Percentiles rank a stretch among this genome's conserved stretches.
Evolutionary conservation across 2,113 vertebrate species (phyloP).

Genomic region (Sceloporus tristichus): DNA sequence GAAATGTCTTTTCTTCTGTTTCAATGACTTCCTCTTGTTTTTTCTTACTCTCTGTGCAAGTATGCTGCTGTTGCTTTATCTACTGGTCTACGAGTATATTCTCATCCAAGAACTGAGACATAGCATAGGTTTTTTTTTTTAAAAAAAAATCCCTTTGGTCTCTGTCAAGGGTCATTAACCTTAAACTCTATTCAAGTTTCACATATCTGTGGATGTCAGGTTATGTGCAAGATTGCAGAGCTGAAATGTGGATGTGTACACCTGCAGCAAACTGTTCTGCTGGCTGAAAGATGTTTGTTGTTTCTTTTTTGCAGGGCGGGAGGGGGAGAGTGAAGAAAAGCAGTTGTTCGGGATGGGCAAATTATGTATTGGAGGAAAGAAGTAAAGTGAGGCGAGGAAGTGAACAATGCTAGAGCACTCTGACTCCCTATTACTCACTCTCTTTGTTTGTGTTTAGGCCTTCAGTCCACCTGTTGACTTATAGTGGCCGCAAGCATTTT

Average conservation of each 20-base stretch:
- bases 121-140: background rate
- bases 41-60: background rate
- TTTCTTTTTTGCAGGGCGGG: background rate
- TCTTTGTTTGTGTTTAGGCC: too few relatives aligned
- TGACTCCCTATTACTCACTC: background rate
- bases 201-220: background rate
- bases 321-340: background rate
- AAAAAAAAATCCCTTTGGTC: background rate
- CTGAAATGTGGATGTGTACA: background rate
- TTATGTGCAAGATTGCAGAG: background rate
- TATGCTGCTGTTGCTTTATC: background rate
- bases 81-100: background rate
- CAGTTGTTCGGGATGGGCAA: background rate
- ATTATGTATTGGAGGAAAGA: background rate
- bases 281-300: background rate
- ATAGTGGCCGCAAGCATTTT: too few relatives aligned
- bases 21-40: background rate
- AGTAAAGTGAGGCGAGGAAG: constrained; percentile 11
- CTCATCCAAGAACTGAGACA: background rate
- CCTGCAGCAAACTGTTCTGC: background rate
- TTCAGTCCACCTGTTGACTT: too few relatives aligned
- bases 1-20: constrained; percentile 4
- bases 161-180: background rate
- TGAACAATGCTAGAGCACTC: background rate
- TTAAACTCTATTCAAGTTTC: background rate